These are phyloP conservation scores for Lethenteron camtschaticum DNA, from an alignment of 2,113 vertebrate genomes.

Conservation along the genomic window DNA sequence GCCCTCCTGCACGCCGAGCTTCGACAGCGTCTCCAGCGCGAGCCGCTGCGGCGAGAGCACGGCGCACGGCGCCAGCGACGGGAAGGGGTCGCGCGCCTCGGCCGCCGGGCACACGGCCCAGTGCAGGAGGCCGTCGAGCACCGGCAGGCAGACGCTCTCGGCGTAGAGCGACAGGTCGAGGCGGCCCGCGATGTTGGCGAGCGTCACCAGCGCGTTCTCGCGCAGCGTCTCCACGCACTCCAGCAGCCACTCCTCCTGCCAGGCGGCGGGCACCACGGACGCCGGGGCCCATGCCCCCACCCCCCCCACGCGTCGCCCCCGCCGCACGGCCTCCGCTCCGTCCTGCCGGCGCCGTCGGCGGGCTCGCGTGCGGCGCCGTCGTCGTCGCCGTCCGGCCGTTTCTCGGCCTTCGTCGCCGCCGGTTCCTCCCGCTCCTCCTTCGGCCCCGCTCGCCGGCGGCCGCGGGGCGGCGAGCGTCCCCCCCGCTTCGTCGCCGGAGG, in stretches of 20 bases:
- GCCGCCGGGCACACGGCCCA: conserved; percentile 96
- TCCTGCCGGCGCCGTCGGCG: not conserved
- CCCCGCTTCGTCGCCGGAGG: not conserved
- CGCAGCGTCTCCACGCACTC: conserved; percentile 91
- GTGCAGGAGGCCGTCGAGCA: conserved; percentile 87
- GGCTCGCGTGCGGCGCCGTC: conserved; percentile 16
- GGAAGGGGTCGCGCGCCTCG: conserved; percentile 92
- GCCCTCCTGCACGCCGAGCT: conserved; percentile 98
- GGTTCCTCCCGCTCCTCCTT: conserved; percentile 77
- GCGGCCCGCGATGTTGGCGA: conserved; percentile 94
- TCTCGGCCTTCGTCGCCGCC: not conserved
- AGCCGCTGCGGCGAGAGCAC: conserved; percentile 95
- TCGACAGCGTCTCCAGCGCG: conserved; percentile 94
- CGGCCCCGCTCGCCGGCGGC: conserved; percentile 63
- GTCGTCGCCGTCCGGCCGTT: conserved; percentile 42
- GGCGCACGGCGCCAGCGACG: conserved; percentile 64
- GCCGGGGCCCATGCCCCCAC: not conserved
- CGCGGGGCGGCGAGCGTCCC: no score
- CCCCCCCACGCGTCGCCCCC: no score
- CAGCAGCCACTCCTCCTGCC: conserved; percentile 94
- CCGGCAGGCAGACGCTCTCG: conserved; percentile 87
- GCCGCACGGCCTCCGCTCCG: not conserved
- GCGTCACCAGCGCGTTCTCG: conserved; percentile 85
- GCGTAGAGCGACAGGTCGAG: conserved; percentile 85
- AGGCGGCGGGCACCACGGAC: not conserved